A percentile compares a stretch with the other conserved stretches of the same genome.
Evolutionary conservation across 2,888 invertebrate genomes (phyloP).

Genomic region (Tenthredo amoena): DNA sequence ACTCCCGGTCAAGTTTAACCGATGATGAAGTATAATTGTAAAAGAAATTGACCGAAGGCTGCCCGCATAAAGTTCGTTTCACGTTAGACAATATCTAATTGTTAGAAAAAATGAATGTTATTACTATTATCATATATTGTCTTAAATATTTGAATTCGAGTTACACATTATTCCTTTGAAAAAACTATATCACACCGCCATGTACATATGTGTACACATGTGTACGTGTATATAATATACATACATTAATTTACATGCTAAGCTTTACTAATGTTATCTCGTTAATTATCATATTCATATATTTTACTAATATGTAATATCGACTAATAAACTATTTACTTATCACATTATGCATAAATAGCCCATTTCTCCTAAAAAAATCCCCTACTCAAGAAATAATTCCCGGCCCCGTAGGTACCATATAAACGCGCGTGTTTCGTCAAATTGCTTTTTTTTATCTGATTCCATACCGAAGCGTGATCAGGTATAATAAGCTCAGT

Average conservation of each 20-base stretch:
- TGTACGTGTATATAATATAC: constrained; percentile 12
- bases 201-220: constrained; percentile 20
- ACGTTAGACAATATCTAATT: constrained; percentile 46
- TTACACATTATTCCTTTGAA: background rate
- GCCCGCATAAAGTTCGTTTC: constrained; percentile 22
- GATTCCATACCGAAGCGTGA: constrained; percentile 25
- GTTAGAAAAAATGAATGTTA: constrained; percentile 34
- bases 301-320: constrained; percentile 71
- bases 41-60: constrained; percentile 14
- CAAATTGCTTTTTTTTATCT: constrained; percentile 28
- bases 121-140: constrained; percentile 17
- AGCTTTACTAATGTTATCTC: constrained; percentile 67
- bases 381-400: background rate
- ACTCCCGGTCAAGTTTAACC: constrained; percentile 37
- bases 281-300: constrained; percentile 71
- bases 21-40: background rate
- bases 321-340: constrained; percentile 73
- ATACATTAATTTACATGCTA: constrained; percentile 25
- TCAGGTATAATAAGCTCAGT: constrained; percentile 27
- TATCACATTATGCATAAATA: constrained; percentile 53
- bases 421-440: constrained; percentile 23
- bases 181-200: background rate
- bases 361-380: background rate
- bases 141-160: constrained; percentile 14
- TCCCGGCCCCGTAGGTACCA: background rate